These are phyloP conservation scores for Platysteira castanea DNA, from an alignment of 2,113 vertebrate genomes.

Conservation along the genomic window DNA sequence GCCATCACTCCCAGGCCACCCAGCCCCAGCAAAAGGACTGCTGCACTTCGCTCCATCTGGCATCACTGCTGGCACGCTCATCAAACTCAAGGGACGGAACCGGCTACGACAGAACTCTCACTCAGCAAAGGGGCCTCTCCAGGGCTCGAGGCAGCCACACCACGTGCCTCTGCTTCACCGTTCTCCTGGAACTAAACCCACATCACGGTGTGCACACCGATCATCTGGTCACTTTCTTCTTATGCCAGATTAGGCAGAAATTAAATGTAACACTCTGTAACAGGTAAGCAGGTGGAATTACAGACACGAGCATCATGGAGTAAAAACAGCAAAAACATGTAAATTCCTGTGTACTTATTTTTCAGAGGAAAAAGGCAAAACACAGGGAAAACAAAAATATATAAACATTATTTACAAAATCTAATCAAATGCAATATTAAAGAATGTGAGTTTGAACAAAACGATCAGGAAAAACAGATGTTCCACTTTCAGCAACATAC, in stretches of 20 bases:
- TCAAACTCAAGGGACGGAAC: neutral
- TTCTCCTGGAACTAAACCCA: constrained; percentile 17
- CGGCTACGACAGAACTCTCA: neutral
- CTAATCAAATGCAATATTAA: neutral
- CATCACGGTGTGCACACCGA: neutral
- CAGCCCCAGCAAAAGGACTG: neutral
- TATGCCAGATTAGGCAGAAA: constrained; percentile 28
- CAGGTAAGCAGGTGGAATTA: neutral
- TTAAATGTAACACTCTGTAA: neutral
- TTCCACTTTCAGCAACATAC: neutral
- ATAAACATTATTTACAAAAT: neutral
- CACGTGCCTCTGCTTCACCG: neutral
- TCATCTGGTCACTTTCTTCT: neutral
- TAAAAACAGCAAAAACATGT: neutral
- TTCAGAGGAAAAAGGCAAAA: neutral
- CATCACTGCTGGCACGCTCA: neutral
- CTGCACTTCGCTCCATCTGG: neutral
- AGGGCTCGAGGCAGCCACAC: neutral
- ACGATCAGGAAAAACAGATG: neutral
- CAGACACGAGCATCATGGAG: neutral
- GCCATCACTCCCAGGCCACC: neutral
- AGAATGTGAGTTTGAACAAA: neutral
- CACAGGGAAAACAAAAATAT: neutral
- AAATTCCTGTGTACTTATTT: neutral
- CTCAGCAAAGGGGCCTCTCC: neutral